phyloP scores from a whole-genome alignment of 2,888 invertebrate genomes.

The Meloe dianella region DNA sequence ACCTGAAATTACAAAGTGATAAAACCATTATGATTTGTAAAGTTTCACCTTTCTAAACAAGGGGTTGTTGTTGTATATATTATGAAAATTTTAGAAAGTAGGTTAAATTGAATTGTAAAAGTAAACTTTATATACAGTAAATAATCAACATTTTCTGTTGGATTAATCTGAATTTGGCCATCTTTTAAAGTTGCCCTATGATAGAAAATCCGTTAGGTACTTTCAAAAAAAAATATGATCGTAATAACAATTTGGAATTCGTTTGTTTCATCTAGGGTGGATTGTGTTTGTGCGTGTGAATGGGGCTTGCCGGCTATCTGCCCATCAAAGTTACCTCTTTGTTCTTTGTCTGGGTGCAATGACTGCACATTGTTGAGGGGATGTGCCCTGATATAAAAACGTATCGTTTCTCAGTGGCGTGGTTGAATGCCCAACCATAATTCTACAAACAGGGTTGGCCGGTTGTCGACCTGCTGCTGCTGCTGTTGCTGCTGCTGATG shows the following conservation, averaged over 20 bases:
- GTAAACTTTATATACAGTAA: not conserved
- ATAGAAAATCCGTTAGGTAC: not conserved
- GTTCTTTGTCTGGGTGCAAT: constrained; percentile 26
- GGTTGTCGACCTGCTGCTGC: constrained; percentile 52
- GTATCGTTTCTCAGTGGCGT: constrained; percentile 28
- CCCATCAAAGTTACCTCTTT: constrained; percentile 23
- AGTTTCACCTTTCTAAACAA: constrained; percentile 8
- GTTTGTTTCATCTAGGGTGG: not conserved
- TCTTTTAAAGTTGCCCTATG: not conserved
- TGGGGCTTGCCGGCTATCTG: constrained; percentile 17
- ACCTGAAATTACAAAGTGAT: not conserved
- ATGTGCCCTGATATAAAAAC: constrained; percentile 17
- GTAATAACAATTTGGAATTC: no score
- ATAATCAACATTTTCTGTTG: not conserved
- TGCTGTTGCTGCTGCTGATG: constrained; percentile 31
- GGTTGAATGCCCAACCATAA: constrained; percentile 5
- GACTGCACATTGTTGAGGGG: constrained; percentile 20
- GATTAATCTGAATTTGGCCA: constrained; percentile 1
- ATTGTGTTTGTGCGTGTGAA: not conserved
- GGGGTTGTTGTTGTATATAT: not conserved
- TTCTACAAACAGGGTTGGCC: constrained; percentile 46
- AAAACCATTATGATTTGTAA: not conserved
- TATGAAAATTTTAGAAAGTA: constrained; percentile 3
- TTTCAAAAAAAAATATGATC: not conserved
- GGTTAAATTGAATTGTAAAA: constrained; percentile 1